Base-by-base conservation (phyloP, 2,113 vertebrate species). In the Ceyx cyanopectus region DNA sequence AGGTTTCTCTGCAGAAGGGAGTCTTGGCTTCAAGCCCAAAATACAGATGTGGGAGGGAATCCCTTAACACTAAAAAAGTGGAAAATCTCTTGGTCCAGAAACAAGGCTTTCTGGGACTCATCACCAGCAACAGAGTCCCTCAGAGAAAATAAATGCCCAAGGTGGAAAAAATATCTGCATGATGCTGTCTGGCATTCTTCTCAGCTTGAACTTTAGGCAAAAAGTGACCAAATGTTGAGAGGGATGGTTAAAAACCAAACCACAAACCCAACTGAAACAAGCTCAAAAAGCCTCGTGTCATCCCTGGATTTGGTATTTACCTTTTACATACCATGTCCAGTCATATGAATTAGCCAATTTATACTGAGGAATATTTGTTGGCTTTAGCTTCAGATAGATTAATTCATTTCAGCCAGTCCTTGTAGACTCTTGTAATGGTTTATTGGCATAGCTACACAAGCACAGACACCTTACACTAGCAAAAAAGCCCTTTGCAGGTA, bases 1-100 rank as follows among this genome's bases (percentile, higher is more conserved):
- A 84, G 43, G 85, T 89, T 77, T 83, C 88, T 84, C 70, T 67
- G 85, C 60, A 92, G 89, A 92, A 51, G 82, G 83, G 82, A 95
- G 34, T 57, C 45, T 62, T 88, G 67, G 92, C 89, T 81, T 91
- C 81, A 79, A 92, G 79, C 86, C 72, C 63, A 69, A 68, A 82
- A 27, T 40, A 70, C 87, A 75, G 57, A 76, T 78, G 81, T 86
- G 70, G 78, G 67, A 94, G 65, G 70, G 63, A 96, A 86, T 12
- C 69, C 82, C 82, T 68, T 63, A 15, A 20, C 0, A 3, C 75
- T 86, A 53, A 54, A 58, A 46, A 94, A 77, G 63, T 40, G 6
- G 18, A 34, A 24, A 58, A 93, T 89, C 81, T 89, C 91, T 63
- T 1, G 1, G 74, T 54, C 66, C 0, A 0, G 41, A 26, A 73